These are phyloP conservation scores for Lithobates sylvaticus DNA, from an alignment of 2,797 vertebrate species.

Conservation along the genomic window DNA sequence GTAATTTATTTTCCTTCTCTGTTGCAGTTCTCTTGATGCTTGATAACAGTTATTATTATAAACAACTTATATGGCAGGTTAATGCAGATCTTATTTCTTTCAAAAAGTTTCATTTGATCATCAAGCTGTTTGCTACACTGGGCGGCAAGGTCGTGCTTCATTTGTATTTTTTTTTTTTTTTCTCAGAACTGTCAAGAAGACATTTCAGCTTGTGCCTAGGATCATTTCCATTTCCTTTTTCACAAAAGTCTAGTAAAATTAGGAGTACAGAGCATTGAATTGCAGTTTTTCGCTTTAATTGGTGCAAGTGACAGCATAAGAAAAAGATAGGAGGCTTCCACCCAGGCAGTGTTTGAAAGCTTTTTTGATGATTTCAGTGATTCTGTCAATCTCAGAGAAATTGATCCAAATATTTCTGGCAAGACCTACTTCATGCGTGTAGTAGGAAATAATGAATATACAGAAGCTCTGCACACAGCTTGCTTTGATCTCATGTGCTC, in stretches of 20 bases:
- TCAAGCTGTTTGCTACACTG: conserved; percentile 44
- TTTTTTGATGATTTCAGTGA: conserved; percentile 33
- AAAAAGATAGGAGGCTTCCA: conserved; percentile 11
- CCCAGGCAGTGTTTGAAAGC: neutral
- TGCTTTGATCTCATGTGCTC: too few species aligned
- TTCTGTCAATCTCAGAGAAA: conserved; percentile 17
- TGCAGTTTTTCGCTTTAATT: conserved; percentile 27
- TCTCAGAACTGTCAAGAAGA: conserved; percentile 30
- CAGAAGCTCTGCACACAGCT: too few species aligned
- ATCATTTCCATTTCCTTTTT: conserved; percentile 31
- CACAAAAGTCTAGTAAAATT: conserved; percentile 38
- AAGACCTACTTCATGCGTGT: neutral
- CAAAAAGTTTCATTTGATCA: conserved; percentile 36
- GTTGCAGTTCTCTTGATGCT: conserved; percentile 11
- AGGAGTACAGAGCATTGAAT: neutral
- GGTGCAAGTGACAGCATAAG: conserved; percentile 32
- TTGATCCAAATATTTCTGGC: conserved; percentile 32
- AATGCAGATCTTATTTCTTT: conserved; percentile 17
- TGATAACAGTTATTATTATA: conserved; percentile 42
- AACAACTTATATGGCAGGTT: conserved; percentile 27
- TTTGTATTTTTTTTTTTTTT: conserved; percentile 39
- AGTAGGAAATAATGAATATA: neutral
- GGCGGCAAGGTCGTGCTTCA: conserved; percentile 16
- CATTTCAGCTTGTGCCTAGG: conserved; percentile 24
- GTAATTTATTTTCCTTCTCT: neutral